Conservation (phyloP, 2,888 invertebrate species). For the Odontocolon sp. region DNA sequence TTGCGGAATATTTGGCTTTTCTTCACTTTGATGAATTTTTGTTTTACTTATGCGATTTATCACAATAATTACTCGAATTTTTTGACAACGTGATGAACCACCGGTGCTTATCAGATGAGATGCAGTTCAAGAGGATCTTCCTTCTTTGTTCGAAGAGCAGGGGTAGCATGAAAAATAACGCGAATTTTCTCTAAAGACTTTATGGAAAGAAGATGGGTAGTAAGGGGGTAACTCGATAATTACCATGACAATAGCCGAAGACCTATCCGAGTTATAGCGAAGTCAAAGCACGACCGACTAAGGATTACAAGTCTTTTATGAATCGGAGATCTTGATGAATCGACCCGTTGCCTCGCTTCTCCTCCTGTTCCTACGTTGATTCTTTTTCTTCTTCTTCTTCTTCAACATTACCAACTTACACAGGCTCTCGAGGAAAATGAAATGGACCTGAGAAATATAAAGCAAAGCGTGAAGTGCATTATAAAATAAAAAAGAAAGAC, state of each 20-base stretch:
- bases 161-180: slow-evolving; percentile 56
- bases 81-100: background rate
- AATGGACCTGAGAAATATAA: slow-evolving; percentile 6
- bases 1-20: too few relatives aligned
- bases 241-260: slow-evolving; percentile 75
- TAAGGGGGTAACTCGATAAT: slow-evolving; percentile 61
- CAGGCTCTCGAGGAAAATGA: slow-evolving; percentile 33
- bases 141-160: slow-evolving; percentile 16
- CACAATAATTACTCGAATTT: background rate
- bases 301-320: slow-evolving; percentile 76
- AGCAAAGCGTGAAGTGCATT: slow-evolving; percentile 6
- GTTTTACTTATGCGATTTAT: background rate
- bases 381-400: slow-evolving; percentile 19
- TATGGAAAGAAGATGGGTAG: slow-evolving; percentile 33
- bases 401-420: too few relatives aligned
- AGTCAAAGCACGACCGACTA: slow-evolving; percentile 68
- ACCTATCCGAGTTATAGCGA: slow-evolving; percentile 57
- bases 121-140: background rate
- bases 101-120: background rate
- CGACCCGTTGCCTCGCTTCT: slow-evolving; percentile 56
- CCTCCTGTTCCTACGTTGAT: slow-evolving; percentile 7
- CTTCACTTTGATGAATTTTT: too few relatives aligned
- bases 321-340: slow-evolving; percentile 76
- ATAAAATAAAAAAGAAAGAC: slow-evolving; percentile 6
- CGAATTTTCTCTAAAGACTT: slow-evolving; percentile 59